Conservation (phyloP, 1,140 invertebrate species). For the Scaptomyza graminum region DNA sequence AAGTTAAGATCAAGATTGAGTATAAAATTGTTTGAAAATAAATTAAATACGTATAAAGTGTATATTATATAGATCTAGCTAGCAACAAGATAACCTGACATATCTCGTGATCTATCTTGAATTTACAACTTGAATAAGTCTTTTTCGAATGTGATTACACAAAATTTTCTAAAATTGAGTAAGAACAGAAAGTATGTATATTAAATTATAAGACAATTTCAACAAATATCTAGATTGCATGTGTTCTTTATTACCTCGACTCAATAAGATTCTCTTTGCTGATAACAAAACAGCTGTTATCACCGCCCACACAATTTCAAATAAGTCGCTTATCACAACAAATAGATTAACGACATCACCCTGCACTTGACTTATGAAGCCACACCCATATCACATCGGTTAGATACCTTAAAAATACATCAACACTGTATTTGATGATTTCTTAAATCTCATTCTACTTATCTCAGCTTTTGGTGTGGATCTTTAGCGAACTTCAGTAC, state of each 20-base stretch:
- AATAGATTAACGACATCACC: slow-evolving; percentile 4
- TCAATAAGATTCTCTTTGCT: neutral
- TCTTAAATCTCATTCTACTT: slow-evolving; percentile 6
- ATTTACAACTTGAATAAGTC: neutral
- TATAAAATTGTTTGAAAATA: no score
- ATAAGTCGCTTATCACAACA: slow-evolving; percentile 45
- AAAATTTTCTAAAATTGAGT: neutral
- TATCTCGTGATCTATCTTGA: neutral
- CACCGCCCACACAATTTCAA: slow-evolving; percentile 27
- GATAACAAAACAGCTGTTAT: slow-evolving; percentile 3
- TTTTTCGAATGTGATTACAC: neutral
- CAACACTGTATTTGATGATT: neutral
- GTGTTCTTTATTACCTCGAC: neutral
- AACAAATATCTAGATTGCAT: neutral
- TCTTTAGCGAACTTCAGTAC: neutral
- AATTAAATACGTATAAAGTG: neutral
- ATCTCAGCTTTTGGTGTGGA: slow-evolving; percentile 23
- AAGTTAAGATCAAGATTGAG: no score
- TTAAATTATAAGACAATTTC: neutral
- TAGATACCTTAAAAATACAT: neutral
- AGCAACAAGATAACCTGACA: neutral
- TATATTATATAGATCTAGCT: neutral
- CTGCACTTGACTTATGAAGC: slow-evolving; percentile 8
- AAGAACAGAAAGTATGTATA: neutral
- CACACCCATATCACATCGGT: slow-evolving; percentile 46